Evolutionary conservation across 2,888 invertebrate species (phyloP), one percentile per base, ranked within the genome.

Genomic region (Dryocosmus kuriphilus): DNA sequence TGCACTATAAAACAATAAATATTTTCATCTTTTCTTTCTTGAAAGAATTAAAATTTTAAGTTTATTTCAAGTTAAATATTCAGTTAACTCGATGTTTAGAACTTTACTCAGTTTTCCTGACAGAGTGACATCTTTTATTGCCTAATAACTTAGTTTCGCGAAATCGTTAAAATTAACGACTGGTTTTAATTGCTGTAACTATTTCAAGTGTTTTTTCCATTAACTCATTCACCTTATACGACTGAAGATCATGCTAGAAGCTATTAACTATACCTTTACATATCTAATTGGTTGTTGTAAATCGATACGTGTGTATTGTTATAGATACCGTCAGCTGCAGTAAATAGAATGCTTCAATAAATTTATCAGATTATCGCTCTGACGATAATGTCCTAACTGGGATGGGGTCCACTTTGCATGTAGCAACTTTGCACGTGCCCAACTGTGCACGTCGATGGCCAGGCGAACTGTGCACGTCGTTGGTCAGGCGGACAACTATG

Each of bases 161-260:
- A 30, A 27, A 27, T 30, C 30, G 9, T 30, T 67, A 46, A 46
- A 67, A 67, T 46, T 67, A 67, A 67, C 27, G 46, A 46, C 27
- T 67, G 46, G 27, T 14, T 14, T 65, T 46, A 67, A 14, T 27
- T 27, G 46, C 46, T 46, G 67, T 67, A 27, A 38, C 46, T 16
- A 9, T 16, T 27, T 67, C 7, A 19, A 46, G n/a, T 24, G 9
- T 46, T 67, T 51, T n/a, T 3, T 51, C 8, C 9, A 30, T 30
- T 46, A 46, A 67, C n/a, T 67, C 46, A 67, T 46, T 67, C 19
- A 11, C 11, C 24, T 24, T 57, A 7, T 41, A 51, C 46, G 46
- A 46, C 30, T 30, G 24, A 30, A 19, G 24, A 67, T 67, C 30
- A 30, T 41, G 30, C 27, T 38, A 4, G 22, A 38, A 24, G 2